These are phyloP conservation scores for Stylophora pistillata DNA, from an alignment of 64 coral and sea anemone species.

Conservation along the genomic window DNA sequence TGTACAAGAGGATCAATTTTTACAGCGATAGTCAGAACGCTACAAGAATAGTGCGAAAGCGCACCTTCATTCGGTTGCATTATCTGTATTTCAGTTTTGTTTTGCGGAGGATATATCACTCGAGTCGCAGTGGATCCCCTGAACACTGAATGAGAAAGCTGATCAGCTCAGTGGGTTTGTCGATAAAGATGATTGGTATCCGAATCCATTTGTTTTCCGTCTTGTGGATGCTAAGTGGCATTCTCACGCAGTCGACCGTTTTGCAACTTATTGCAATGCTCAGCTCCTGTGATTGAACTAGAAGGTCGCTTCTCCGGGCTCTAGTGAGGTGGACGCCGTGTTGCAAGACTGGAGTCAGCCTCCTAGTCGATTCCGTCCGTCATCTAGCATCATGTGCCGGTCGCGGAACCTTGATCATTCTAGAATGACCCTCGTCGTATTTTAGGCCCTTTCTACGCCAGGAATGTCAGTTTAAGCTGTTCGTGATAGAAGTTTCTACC, in stretches of 20 bases:
- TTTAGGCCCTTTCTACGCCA: no score
- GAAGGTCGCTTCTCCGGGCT: conserved; percentile 26
- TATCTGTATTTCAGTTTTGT: conserved; percentile 21
- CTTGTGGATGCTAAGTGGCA: conserved; percentile 29
- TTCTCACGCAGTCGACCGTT: conserved; percentile 20
- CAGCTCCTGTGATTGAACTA: conserved; percentile 28
- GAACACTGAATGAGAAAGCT: background rate
- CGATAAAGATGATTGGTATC: conserved; percentile 55
- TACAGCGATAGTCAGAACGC: conserved; percentile 43
- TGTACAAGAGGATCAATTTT: conserved; percentile 10
- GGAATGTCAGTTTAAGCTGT: no score
- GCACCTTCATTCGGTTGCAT: background rate
- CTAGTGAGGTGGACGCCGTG: background rate
- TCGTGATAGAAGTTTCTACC: no score
- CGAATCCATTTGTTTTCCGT: conserved; percentile 35
- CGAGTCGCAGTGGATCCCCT: conserved; percentile 41
- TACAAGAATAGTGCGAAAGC: conserved; percentile 26
- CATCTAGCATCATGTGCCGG: background rate
- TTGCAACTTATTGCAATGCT: conserved; percentile 48
- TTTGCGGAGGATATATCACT: background rate
- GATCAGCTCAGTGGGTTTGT: conserved; percentile 31
- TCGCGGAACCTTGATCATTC: background rate
- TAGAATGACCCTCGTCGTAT: background rate
- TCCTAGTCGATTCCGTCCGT: background rate
- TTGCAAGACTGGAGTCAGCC: conserved; percentile 1